These are phyloP conservation scores for Ellobius talpinus DNA, from an alignment of 2,113 vertebrate species.

Conservation along the genomic window DNA sequence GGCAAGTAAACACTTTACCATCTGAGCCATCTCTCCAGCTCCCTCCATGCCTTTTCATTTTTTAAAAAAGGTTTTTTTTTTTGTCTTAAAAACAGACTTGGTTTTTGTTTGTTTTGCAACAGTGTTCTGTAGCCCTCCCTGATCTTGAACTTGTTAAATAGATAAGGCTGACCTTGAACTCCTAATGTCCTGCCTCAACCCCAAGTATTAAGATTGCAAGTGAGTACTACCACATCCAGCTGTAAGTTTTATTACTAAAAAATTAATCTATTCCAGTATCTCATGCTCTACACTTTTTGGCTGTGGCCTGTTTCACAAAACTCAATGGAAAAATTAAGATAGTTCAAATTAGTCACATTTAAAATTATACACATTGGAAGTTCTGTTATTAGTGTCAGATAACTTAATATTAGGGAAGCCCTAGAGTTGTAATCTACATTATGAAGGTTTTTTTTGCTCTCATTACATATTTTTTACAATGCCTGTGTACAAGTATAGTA, in stretches of 20 bases:
- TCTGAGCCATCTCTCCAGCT: background rate
- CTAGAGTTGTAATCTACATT: background rate
- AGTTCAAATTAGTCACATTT: slow-evolving; percentile 34
- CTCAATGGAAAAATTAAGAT: slow-evolving; percentile 8
- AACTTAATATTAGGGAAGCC: background rate
- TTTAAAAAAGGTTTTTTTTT: background rate
- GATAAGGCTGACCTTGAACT: background rate
- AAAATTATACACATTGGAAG: slow-evolving; percentile 2
- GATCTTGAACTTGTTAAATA: background rate
- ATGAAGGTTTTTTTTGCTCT: background rate
- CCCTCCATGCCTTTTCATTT: background rate
- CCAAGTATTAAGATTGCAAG: background rate
- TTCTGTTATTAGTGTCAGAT: background rate
- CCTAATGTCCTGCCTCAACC: background rate
- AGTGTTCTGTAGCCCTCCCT: background rate
- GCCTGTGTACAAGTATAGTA: background rate
- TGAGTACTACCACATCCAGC: background rate
- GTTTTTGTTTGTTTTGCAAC: background rate
- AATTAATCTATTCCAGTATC: background rate
- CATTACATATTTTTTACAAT: slow-evolving; percentile 5
- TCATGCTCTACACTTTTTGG: background rate
- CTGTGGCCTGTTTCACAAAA: background rate
- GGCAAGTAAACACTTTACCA: background rate
- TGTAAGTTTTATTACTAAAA: background rate
- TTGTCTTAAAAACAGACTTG: background rate